phyloP scores from a whole-genome alignment of 2,113 vertebrate species.

The Microtus pennsylvanicus region DNA sequence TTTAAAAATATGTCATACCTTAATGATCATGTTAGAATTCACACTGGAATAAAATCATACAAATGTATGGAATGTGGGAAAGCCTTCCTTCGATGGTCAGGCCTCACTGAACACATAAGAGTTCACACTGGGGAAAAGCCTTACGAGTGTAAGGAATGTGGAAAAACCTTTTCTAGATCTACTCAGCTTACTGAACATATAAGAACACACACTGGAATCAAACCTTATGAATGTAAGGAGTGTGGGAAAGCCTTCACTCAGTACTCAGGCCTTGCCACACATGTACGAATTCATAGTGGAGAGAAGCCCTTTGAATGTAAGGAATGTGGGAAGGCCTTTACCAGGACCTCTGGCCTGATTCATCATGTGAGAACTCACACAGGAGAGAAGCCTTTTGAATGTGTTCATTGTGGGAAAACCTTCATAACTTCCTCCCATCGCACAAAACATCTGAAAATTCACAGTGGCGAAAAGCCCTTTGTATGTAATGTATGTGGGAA shows the following conservation, averaged over 20 bases:
- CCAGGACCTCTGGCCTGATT: slow-evolving; percentile 40
- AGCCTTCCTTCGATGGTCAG: slow-evolving; percentile 60
- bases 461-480: slow-evolving; percentile 59
- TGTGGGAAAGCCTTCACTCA: slow-evolving; percentile 64
- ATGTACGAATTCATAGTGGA: slow-evolving; percentile 46
- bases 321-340: slow-evolving; percentile 61
- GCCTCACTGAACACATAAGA: slow-evolving; percentile 54
- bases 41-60: slow-evolving; percentile 54
- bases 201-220: slow-evolving; percentile 59
- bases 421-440: slow-evolving; percentile 46
- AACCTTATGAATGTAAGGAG: slow-evolving; percentile 61
- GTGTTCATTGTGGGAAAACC: slow-evolving; percentile 42
- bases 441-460: slow-evolving; percentile 45
- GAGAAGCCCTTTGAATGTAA: slow-evolving; percentile 58
- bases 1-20: slow-evolving; percentile 63
- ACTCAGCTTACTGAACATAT: slow-evolving; percentile 53
- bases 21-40: slow-evolving; percentile 54
- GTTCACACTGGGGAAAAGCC: slow-evolving; percentile 65
- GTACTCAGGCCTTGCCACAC: slow-evolving; percentile 57
- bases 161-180: slow-evolving; percentile 56
- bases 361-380: slow-evolving; percentile 50
- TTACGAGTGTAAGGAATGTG: slow-evolving; percentile 61
- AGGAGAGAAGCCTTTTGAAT: slow-evolving; percentile 59
- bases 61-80: slow-evolving; percentile 63
- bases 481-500: slow-evolving; percentile 30